Evolutionary conservation across 2,888 invertebrate species (phyloP).

Genomic region (Cepaea hortensis): DNA sequence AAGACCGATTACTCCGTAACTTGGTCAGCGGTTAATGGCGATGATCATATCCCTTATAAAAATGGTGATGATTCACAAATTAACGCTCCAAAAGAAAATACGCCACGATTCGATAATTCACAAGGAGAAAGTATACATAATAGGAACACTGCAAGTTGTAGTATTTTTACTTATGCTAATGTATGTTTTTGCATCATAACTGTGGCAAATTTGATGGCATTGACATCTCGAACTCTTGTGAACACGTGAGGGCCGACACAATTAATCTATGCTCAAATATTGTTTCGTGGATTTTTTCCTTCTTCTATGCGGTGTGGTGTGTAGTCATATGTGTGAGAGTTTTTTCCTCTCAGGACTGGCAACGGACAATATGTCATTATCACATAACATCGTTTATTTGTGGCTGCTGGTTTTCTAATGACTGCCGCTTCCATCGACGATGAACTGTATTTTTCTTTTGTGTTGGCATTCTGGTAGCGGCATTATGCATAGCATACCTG

Average conservation of each 20-base stretch:
- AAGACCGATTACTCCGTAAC: background rate
- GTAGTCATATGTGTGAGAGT: too few species aligned
- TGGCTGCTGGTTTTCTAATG: too few species aligned
- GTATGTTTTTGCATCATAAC: background rate
- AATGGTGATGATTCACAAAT: background rate
- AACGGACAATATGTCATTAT: background rate
- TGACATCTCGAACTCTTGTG: background rate
- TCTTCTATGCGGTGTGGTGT: too few species aligned
- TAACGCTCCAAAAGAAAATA: background rate
- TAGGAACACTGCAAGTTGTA: background rate
- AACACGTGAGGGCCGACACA: too few species aligned
- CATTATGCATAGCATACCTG: too few species aligned
- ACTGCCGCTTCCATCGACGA: too few species aligned
- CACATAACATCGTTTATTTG: too few species aligned
- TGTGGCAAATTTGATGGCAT: background rate
- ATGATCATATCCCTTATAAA: background rate
- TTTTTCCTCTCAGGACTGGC: background rate
- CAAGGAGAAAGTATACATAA: conserved; percentile 4
- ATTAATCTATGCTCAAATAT: too few species aligned
- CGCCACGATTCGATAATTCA: conserved; percentile 8
- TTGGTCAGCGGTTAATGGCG: background rate
- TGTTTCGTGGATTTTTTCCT: too few species aligned
- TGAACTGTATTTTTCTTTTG: too few species aligned
- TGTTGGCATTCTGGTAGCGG: too few species aligned
- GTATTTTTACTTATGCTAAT: background rate